Percentiles rank a stretch among this genome's conserved stretches.
These are phyloP conservation scores for Picus viridis DNA, from an alignment of 2,797 vertebrate species.

Conservation along the genomic window DNA sequence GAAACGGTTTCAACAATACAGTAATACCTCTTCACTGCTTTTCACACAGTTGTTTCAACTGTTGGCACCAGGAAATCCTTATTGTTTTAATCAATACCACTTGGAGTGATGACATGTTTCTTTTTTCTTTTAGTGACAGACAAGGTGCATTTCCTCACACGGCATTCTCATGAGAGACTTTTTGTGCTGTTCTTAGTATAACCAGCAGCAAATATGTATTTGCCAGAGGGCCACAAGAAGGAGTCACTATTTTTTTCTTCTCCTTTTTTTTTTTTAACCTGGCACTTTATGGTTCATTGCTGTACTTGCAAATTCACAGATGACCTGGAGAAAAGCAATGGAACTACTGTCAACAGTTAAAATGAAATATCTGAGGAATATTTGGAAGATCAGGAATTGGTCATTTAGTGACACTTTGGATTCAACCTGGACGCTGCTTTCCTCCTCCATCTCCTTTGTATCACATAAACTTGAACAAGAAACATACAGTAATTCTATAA, in stretches of 20 bases:
- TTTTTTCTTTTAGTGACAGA: slow-evolving; percentile 69
- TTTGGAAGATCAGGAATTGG: not conserved
- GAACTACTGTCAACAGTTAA: not conserved
- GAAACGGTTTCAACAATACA: slow-evolving; percentile 66
- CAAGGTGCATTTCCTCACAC: slow-evolving; percentile 85
- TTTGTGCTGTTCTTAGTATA: not conserved
- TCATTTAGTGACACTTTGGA: slow-evolving; percentile 7
- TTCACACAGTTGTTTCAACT: slow-evolving; percentile 83
- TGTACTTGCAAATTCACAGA: slow-evolving; percentile 28
- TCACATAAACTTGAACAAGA: not conserved
- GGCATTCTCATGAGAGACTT: slow-evolving; percentile 88
- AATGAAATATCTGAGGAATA: slow-evolving; percentile 37
- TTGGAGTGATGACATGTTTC: slow-evolving; percentile 72
- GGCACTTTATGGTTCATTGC: slow-evolving; percentile 16
- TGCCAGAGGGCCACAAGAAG: slow-evolving; percentile 29
- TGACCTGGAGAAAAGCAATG: slow-evolving; percentile 19
- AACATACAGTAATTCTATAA: not conserved
- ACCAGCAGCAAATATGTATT: slow-evolving; percentile 38
- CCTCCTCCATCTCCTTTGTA: not conserved
- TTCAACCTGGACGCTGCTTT: slow-evolving; percentile 16
- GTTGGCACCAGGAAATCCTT: slow-evolving; percentile 81
- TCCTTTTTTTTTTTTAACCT: slow-evolving; percentile 7
- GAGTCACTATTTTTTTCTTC: slow-evolving; percentile 4
- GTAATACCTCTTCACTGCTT: slow-evolving; percentile 70
- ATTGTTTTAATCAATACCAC: slow-evolving; percentile 79